These are phyloP conservation scores for Ranitomeya variabilis DNA, from an alignment of 2,113 vertebrate species.

Conservation along the genomic window DNA sequence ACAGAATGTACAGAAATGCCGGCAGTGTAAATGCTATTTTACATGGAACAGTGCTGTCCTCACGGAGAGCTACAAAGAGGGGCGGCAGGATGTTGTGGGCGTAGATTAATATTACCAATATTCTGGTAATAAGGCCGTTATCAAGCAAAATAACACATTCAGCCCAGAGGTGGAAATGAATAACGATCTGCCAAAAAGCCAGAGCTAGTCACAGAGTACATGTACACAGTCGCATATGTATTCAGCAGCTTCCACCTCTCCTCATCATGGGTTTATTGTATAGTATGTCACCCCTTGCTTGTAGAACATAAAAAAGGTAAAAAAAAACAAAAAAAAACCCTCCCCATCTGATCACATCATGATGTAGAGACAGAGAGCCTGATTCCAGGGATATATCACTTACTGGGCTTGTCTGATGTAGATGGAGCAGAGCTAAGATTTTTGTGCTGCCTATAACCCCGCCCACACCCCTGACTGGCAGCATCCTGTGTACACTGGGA, in stretches of 20 bases:
- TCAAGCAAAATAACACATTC: neutral
- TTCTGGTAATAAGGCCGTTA: neutral
- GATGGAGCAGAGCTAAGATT: too few species aligned
- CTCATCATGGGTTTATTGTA: too few species aligned
- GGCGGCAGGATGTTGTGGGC: conserved; percentile 10
- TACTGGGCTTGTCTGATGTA: too few species aligned
- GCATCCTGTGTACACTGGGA: too few species aligned
- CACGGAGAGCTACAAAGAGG: neutral
- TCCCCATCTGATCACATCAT: too few species aligned
- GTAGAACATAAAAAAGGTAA: too few species aligned
- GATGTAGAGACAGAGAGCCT: too few species aligned
- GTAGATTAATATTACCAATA: conserved; percentile 53
- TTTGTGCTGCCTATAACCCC: too few species aligned
- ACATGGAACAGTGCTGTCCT: neutral
- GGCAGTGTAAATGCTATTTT: neutral
- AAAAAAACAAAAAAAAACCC: too few species aligned
- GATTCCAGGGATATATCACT: too few species aligned
- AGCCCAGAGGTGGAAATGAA: neutral
- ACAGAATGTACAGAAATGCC: neutral
- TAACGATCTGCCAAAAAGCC: neutral
- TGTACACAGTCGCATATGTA: neutral
- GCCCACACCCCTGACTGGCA: too few species aligned
- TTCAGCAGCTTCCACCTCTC: neutral
- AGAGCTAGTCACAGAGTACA: neutral
- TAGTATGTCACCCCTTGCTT: too few species aligned